A percentile compares a stretch with the other conserved stretches of the same genome.
phyloP scores from a whole-genome alignment of 2,888 invertebrate genomes.

The Scrobipalpa atriplicella region DNA sequence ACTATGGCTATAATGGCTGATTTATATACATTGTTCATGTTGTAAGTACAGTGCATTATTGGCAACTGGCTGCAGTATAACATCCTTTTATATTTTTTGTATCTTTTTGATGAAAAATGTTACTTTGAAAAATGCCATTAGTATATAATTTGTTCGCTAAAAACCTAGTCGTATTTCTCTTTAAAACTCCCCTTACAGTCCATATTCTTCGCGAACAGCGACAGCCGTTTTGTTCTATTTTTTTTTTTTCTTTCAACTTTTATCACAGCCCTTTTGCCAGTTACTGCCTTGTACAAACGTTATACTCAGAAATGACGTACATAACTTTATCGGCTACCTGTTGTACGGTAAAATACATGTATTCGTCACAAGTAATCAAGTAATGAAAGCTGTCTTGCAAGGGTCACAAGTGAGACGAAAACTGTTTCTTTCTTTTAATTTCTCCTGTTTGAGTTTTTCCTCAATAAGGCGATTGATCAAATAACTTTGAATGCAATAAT shows the following conservation, averaged over 20 bases:
- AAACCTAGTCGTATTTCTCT: not conserved
- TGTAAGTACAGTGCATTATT: no score
- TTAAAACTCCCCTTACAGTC: no score
- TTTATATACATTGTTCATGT: no score
- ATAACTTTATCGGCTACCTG: slow-evolving; percentile 15
- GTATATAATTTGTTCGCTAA: no score
- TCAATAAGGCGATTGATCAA: no score
- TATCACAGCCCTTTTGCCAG: not conserved
- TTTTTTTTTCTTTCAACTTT: not conserved
- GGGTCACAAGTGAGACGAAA: slow-evolving; percentile 1
- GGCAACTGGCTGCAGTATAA: no score
- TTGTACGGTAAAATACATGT: slow-evolving; percentile 1
- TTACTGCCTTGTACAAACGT: not conserved
- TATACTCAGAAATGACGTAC: not conserved
- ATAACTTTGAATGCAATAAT: no score
- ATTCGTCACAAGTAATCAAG: slow-evolving; percentile 1
- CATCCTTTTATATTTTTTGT: no score
- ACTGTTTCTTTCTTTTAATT: not conserved
- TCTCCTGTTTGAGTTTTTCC: not conserved
- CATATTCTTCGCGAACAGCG: no score
- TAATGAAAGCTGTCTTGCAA: slow-evolving; percentile 5
- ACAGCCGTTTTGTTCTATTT: not conserved
- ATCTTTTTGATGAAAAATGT: no score
- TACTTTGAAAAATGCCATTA: no score
- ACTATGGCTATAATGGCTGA: no score